These are phyloP conservation scores for Troides aeacus DNA, from an alignment of 2,888 invertebrate species.

Conservation along the genomic window DNA sequence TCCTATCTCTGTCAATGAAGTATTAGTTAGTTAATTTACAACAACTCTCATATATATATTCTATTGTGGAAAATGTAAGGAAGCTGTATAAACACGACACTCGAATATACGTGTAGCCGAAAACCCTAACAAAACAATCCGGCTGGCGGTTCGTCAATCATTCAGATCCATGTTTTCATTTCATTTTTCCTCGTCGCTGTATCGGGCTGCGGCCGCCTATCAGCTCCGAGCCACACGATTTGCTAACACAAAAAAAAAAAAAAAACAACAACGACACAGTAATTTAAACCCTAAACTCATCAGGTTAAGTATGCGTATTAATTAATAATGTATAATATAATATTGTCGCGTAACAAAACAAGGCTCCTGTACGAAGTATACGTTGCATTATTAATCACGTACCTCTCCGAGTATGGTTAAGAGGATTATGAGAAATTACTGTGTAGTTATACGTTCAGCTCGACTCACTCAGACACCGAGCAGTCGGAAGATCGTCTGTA, in stretches of 20 bases:
- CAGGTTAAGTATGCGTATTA: not conserved
- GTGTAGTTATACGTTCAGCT: conserved; percentile 11
- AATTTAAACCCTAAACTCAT: conserved; percentile 9
- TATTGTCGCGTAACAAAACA: conserved; percentile 12
- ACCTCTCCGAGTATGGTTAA: conserved; percentile 37
- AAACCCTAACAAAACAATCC: conserved; percentile 31
- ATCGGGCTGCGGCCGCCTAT: conserved; percentile 20
- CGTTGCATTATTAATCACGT: conserved; percentile 35
- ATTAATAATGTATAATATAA: not conserved
- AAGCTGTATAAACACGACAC: not conserved
- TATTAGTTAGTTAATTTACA: too few relatives aligned
- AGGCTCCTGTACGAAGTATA: conserved; percentile 14
- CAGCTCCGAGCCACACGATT: conserved; percentile 9
- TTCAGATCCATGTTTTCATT: conserved; percentile 30
- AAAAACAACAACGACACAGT: not conserved
- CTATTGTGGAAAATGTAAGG: not conserved
- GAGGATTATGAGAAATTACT: conserved; percentile 38
- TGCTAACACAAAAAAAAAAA: not conserved
- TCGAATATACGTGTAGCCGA: not conserved
- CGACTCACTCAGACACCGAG: conserved; percentile 8
- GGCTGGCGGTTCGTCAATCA: conserved; percentile 36
- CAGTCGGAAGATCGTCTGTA: conserved; percentile 4
- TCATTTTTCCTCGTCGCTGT: conserved; percentile 33
- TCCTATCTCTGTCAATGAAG: too few relatives aligned
- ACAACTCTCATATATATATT: too few relatives aligned